Base-by-base conservation (phyloP, 2,888 invertebrate species). In the Nomada fucata region DNA sequence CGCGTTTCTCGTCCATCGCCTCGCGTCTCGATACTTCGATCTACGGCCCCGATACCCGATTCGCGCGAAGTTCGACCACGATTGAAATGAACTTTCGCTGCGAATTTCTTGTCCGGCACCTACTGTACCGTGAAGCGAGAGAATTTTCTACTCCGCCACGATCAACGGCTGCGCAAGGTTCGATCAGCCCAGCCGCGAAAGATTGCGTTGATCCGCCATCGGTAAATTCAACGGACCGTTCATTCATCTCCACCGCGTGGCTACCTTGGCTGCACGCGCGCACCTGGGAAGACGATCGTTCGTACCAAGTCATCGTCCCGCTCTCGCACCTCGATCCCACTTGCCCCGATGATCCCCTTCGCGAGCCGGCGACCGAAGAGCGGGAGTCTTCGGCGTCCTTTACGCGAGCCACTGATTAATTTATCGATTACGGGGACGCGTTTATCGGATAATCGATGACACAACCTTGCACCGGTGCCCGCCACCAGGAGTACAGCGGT, bases 351-450 rank as follows among this genome's bases (percentile, higher is more conserved):
- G 83, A 76, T 80, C 83, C 82, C 60, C 76, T 87, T 87, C 72
- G 68, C 84, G 63, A 84, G 57, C 73, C 73, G 78, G 55, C 63
- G 81, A 86, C 71, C 87, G 76, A 86, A 80, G 76, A 73, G 79
- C 74, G 87, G 44, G 79, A 79, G 84, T 85, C 85, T 83, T 68
- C 74, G 50, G 42, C 64, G 82, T 85, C 84, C 82, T 76, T 76
- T 76, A 78, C 72, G 64, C 87, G 83, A 77, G 61, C 82, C 86
- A 83, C 57, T 82, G 81, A 63, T 80, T 73, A 76, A 72, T 61
- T 63, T 53, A 47, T 64, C 81, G 82, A 85, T 90, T 88, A 89
- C 88, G 85, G 84, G 85, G 82, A 85, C 74, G 73, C 83, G 88
- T 87, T 90, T 85, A 88, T 85, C 85, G 85, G 82, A 75, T 85